Evolutionary conservation across 1,140 invertebrate genomes (phyloP), one percentile per base, ranked within the genome.

Genomic region (Caenorhabditis brenneri): DNA sequence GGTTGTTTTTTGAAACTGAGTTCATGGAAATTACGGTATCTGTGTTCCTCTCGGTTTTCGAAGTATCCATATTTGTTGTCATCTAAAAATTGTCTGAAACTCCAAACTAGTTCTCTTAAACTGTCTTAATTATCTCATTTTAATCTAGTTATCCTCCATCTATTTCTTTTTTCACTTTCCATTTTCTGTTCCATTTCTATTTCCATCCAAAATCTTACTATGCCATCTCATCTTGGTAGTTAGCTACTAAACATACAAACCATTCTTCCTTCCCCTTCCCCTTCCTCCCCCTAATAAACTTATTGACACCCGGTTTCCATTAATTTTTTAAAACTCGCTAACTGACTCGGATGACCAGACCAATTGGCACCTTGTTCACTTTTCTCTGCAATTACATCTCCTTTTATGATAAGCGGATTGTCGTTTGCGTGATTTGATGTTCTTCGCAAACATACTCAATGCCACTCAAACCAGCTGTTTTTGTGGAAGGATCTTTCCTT

Each of bases 401-500:
- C 7, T 12, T 19, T 29, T 16, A 16, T 65, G 65, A 42, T 74
- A 74, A 74, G 65, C 65, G 36, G 65, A 74, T 74, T 74, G 65
- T 74, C 65, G n/a, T 42, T 74, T 74, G 15, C 33, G 6, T 42
- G 36, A 39, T 24, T 22, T 46, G n/a, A n/a, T 24, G 7, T 36
- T 29, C 10, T 16, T 36, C 10, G n/a, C 22, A 46, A 74, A 74
- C 65, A 65, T 19, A 16, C 22, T 36, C 33, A 24, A 74, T 36
- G 65, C 36, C 65, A 74, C 36, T 74, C 65, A 65, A 65, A 65
- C 36, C 65, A 74, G 65, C 36, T 74, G 65, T 74, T 74, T 74
- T 74, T 46, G 9, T 15, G 12, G 22, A 36, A 27, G 29, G 19
- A 24, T 10, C 19, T 33, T 16, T 65, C 16, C 4, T 3, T 22